Evolutionary conservation across 2,888 invertebrate species (phyloP).

Genomic region (Ectemnius continuus): DNA sequence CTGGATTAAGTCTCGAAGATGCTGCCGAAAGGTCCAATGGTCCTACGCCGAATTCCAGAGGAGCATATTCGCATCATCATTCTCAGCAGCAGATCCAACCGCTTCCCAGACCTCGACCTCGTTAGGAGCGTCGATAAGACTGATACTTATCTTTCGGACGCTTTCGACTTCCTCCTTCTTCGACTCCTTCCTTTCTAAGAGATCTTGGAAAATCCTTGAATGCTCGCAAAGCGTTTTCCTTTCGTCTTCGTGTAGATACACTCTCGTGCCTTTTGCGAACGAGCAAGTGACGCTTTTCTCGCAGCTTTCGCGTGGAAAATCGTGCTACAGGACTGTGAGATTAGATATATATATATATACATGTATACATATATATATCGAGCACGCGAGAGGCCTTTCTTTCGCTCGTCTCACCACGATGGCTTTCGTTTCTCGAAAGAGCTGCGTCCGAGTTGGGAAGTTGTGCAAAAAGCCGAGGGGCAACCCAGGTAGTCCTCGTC

Average conservation of each 20-base stretch:
- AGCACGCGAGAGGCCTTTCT: slow-evolving; percentile 33
- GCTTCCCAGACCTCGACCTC: slow-evolving; percentile 75
- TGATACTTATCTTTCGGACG: slow-evolving; percentile 6
- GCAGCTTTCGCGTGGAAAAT: slow-evolving; percentile 46
- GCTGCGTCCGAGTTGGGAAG: slow-evolving; percentile 39
- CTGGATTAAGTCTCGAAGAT: slow-evolving; percentile 91
- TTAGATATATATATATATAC: no score
- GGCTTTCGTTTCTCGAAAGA: slow-evolving; percentile 49
- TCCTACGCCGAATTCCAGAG: slow-evolving; percentile 81
- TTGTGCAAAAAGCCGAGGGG: slow-evolving; percentile 32
- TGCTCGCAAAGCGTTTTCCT: not conserved
- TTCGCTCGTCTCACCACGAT: not conserved
- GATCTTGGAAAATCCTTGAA: no score
- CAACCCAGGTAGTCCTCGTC: slow-evolving; percentile 18
- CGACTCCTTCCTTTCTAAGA: no score
- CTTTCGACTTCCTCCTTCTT: not conserved
- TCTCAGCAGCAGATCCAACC: slow-evolving; percentile 67
- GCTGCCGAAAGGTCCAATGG: slow-evolving; percentile 85
- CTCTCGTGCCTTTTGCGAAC: not conserved
- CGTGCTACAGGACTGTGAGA: slow-evolving; percentile 11
- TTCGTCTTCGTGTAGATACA: not conserved
- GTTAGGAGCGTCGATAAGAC: slow-evolving; percentile 55
- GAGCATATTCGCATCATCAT: slow-evolving; percentile 50
- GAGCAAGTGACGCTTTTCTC: slow-evolving; percentile 12
- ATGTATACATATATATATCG: not conserved